Conservation (phyloP, 2,797 vertebrate species). For the Propithecus deckenii region DNA sequence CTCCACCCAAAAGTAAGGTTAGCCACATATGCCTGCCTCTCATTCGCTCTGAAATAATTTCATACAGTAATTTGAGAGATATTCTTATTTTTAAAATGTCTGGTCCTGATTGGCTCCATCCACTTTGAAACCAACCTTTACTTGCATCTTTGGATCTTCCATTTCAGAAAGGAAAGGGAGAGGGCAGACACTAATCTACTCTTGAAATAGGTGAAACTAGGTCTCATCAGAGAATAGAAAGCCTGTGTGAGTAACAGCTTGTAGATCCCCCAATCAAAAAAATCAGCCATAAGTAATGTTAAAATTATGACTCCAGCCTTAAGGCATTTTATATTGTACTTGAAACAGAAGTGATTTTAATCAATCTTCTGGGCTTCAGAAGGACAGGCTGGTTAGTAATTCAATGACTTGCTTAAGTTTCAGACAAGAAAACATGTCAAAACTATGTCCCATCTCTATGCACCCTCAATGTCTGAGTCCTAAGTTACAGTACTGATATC, state of each 20-base stretch:
- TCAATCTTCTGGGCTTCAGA: background rate
- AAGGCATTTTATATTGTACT: background rate
- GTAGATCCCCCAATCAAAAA: background rate
- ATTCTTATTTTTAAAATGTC: background rate
- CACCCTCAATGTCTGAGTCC: background rate
- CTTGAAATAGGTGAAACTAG: background rate
- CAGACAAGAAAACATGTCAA: background rate
- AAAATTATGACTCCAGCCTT: background rate
- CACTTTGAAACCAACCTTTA: background rate
- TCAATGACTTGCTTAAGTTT: background rate
- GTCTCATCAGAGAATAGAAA: background rate
- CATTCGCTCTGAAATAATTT: background rate
- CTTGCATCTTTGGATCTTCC: background rate
- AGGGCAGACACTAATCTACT: background rate
- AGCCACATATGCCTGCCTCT: background rate
- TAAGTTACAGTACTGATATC: background rate
- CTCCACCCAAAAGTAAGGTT: background rate
- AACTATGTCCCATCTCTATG: background rate
- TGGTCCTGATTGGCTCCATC: background rate
- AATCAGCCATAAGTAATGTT: background rate
- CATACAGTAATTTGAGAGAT: background rate
- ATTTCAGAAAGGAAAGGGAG: slow-evolving; percentile 16
- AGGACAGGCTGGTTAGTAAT: background rate
- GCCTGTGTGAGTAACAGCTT: background rate
- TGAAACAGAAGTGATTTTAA: background rate